Base-by-base conservation (phyloP, 1,140 invertebrate genomes). In the Diachasma alloeum region DNA sequence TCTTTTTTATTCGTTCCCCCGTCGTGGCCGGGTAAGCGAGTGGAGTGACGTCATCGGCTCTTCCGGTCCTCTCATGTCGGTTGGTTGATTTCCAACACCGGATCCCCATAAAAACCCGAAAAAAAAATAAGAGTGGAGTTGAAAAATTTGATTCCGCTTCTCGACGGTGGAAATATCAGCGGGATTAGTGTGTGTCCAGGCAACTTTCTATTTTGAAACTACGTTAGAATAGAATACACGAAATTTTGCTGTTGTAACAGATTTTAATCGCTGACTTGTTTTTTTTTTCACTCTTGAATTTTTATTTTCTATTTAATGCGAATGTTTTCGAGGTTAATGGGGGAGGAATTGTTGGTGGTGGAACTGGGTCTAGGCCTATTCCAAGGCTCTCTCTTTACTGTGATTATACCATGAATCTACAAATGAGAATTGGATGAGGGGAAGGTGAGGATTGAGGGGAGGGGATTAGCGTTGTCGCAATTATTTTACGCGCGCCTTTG, bases 361-460 rank as follows among this genome's bases (percentile, higher is more conserved):
- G 71, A 86, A 85, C 80, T 85, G 83, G 86, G 85, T 87, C 85
- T 87, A 87, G 86, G 86, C 84, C 86, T 83, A 46, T 81, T 83
- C 36, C 77, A 74, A 71, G 68, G 69, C 26, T 71, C 44, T 31
- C 66, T 72, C 63, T 42, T 42, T 66, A 26, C 44, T 44, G 63
- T 77, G 67, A 48, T 36, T 75, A 19, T 46, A 66, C 37, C 31
- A 56, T 80, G 83, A 86, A 88, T 88, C 85, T 87, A 84, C 26
- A 66, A 39, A 48, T 19, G 48, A 67, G 37, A 39, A 53, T 66
- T 24, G n/a, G 36, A 44, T 37, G 17, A 53, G 59, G 59, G 59
- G 59, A 19, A 17, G n/a, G 48, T 5, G 48, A 6, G n/a, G 17
- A 53, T 15, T n/a, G 37, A 69, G 44, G 67, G 19, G 53, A 44